These are phyloP conservation scores for Pseudopipra pipra DNA, from an alignment of 2,113 vertebrate genomes.

Conservation along the genomic window DNA sequence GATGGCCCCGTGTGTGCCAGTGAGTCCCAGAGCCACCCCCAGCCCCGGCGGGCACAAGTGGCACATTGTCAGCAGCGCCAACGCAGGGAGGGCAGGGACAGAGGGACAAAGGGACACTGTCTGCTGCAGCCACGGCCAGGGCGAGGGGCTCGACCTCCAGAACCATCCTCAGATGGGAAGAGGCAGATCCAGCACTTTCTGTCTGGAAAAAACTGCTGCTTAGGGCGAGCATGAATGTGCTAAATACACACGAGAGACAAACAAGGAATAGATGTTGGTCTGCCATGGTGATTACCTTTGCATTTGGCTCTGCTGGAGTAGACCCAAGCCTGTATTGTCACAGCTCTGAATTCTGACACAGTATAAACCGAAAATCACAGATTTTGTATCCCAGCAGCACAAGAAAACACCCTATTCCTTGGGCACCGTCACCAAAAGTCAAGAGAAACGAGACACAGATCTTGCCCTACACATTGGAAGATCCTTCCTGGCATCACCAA, in stretches of 20 bases:
- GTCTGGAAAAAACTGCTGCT: accelerated
- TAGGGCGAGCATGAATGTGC: accelerated
- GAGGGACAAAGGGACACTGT: conserved; percentile 53
- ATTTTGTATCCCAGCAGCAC: accelerated
- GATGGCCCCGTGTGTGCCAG: not conserved
- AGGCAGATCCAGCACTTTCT: not conserved
- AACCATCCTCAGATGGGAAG: accelerated
- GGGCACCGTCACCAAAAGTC: accelerated
- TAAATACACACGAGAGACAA: accelerated
- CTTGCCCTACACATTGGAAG: accelerated
- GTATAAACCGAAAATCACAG: not conserved
- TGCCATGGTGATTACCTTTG: not conserved
- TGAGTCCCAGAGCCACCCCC: not conserved
- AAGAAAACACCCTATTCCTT: accelerated
- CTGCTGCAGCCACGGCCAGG: not conserved
- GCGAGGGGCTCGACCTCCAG: not conserved
- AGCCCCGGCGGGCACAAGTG: not conserved
- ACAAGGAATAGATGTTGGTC: not conserved
- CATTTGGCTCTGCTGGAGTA: not conserved
- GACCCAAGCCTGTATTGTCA: not conserved
- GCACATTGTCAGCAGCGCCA: not conserved
- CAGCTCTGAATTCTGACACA: not conserved
- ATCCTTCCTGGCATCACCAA: not conserved
- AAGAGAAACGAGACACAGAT: accelerated
- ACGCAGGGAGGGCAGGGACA: not conserved